A percentile compares a stretch with the other conserved stretches of the same genome.
Evolutionary conservation across 2,888 invertebrate species (phyloP).

Genomic region (Lepidonotus clava): DNA sequence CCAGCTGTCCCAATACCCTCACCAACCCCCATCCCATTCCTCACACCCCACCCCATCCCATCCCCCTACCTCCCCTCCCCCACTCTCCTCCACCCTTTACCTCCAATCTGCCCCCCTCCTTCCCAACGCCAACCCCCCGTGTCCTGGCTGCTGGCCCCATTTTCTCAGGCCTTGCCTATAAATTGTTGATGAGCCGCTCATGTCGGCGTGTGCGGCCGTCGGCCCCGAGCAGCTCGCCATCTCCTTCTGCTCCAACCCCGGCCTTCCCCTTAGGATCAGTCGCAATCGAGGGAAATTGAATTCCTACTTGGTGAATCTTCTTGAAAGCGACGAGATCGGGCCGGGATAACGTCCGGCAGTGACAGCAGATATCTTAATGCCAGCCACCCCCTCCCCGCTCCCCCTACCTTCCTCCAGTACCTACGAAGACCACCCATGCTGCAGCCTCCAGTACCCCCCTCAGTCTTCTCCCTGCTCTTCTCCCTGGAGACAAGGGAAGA

Average conservation of each 20-base stretch:
- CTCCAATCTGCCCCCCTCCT: not conserved
- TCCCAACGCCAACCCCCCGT: not conserved
- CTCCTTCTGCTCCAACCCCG: no score
- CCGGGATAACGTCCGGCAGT: not conserved
- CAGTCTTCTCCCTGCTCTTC: not conserved
- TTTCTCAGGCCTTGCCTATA: not conserved
- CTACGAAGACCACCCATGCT: not conserved
- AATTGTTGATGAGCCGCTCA: slow-evolving; percentile 46
- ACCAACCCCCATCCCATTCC: no score
- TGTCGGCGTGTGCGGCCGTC: not conserved
- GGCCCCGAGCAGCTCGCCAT: not conserved
- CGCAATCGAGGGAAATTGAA: slow-evolving; percentile 36
- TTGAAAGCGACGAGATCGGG: slow-evolving; percentile 14
- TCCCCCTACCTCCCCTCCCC: not conserved
- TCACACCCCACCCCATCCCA: not conserved
- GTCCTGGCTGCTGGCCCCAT: not conserved
- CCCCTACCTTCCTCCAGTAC: not conserved
- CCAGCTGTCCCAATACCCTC: not conserved
- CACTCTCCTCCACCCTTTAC: not conserved
- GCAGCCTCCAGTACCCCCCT: not conserved
- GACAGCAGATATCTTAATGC: slow-evolving; percentile 28
- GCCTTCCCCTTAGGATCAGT: slow-evolving; percentile 10
- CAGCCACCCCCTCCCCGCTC: not conserved
- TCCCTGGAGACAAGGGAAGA: not conserved
- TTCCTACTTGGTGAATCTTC: slow-evolving; percentile 46